Evolutionary conservation across 1,140 invertebrate species (phyloP).

Genomic region (Papilio machaon): DNA sequence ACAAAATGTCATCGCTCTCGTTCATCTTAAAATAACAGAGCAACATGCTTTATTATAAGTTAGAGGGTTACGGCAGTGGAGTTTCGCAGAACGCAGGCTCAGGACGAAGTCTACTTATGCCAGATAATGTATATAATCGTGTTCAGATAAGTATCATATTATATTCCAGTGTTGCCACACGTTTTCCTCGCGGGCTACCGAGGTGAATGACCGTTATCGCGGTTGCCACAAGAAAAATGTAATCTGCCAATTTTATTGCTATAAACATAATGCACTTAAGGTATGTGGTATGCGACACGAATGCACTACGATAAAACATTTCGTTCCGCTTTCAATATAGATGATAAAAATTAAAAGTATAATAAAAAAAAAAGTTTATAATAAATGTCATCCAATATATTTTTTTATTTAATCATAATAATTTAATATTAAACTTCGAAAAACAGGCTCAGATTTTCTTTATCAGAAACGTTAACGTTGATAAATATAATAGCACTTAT

Average conservation of each 20-base stretch:
- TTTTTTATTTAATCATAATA: no score
- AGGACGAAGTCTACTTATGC: not conserved
- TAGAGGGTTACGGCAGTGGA: not conserved
- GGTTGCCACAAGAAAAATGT: slow-evolving; percentile 33
- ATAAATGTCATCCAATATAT: no score
- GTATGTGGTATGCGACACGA: slow-evolving; percentile 2
- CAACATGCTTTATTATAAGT: not conserved
- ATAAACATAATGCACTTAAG: slow-evolving; percentile 28
- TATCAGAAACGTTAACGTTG: not conserved
- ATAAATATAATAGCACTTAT: not conserved
- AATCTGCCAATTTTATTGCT: slow-evolving; percentile 34
- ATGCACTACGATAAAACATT: slow-evolving; percentile 4
- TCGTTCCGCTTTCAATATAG: not conserved
- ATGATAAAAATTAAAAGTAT: not conserved
- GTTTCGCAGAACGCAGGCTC: not conserved
- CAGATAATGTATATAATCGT: not conserved
- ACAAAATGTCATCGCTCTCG: not conserved
- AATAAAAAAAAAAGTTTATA: no score
- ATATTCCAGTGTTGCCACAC: slow-evolving; percentile 13
- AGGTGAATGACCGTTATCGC: slow-evolving; percentile 27
- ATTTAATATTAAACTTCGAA: not conserved
- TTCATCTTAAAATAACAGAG: not conserved
- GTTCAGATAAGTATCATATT: not conserved
- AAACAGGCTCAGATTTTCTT: not conserved
- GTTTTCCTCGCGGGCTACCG: not conserved